These are phyloP conservation scores for Axis porcinus DNA, from an alignment of 2,113 vertebrate genomes.

Conservation along the genomic window DNA sequence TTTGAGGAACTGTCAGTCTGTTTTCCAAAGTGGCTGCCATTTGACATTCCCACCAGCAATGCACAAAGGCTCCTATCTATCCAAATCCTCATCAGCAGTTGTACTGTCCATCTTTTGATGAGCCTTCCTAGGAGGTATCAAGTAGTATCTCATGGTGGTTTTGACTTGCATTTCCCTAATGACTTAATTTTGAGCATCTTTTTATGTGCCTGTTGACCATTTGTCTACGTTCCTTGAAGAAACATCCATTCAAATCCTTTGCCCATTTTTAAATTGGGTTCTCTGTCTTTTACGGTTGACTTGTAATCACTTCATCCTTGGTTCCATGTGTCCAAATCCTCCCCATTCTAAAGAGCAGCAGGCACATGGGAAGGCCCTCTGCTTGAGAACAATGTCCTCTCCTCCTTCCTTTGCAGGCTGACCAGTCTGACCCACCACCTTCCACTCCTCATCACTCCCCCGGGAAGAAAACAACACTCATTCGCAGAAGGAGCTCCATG, in stretches of 20 bases:
- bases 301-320: not conserved
- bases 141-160: not conserved
- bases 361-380: not conserved
- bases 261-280: not conserved
- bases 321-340: not conserved
- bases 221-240: constrained; percentile 6
- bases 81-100: not conserved
- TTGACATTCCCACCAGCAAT: not conserved
- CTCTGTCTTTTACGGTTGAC: not conserved
- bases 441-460: not conserved
- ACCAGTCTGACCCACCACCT: not conserved
- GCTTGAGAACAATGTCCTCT: not conserved
- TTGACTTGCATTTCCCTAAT: not conserved
- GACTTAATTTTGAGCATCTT: not conserved
- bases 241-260: not conserved
- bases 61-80: too few species aligned
- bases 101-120: not conserved
- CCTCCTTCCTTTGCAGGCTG: not conserved
- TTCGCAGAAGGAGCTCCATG: accelerated
- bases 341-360: not conserved
- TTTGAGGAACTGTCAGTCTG: not conserved
- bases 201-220: not conserved
- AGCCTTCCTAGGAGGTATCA: not conserved
- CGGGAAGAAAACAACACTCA: not conserved
- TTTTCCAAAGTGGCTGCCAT: not conserved